These are phyloP conservation scores for Leptobrachium leishanense DNA, from an alignment of 2,113 vertebrate genomes.

Conservation along the genomic window DNA sequence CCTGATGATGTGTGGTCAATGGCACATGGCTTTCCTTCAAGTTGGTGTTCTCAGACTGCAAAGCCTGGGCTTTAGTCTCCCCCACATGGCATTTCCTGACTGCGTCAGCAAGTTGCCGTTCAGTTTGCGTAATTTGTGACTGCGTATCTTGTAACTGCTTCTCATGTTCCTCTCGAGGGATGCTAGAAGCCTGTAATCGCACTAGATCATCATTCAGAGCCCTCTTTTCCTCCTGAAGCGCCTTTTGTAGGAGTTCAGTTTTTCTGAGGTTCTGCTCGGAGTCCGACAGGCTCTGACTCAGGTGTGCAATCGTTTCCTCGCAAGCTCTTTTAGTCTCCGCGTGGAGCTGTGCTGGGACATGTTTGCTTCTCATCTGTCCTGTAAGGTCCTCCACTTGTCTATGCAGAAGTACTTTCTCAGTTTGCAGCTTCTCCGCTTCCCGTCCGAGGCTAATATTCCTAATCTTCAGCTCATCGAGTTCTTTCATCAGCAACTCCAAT, in stretches of 20 bases:
- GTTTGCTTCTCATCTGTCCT: conserved; percentile 76
- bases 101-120: conserved; percentile 70
- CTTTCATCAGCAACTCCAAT: conserved; percentile 68
- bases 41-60: conserved; percentile 68
- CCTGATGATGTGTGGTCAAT: conserved; percentile 71
- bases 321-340: conserved; percentile 78
- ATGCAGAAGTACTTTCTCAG: conserved; percentile 74
- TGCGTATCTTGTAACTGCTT: conserved; percentile 68
- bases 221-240: conserved; percentile 71
- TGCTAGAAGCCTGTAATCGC: conserved; percentile 63
- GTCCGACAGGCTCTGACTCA: conserved; percentile 82
- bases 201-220: conserved; percentile 66
- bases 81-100: conserved; percentile 65
- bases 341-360: conserved; percentile 73
- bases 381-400: conserved; percentile 79
- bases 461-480: conserved; percentile 70
- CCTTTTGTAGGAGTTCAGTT: conserved; percentile 75
- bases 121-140: conserved; percentile 63
- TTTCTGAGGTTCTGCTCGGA: conserved; percentile 70
- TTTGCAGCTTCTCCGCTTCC: conserved; percentile 71
- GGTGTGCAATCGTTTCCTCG: conserved; percentile 68
- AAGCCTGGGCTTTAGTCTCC: conserved; percentile 61
- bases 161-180: conserved; percentile 71
- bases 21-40: conserved; percentile 68
- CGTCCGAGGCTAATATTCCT: conserved; percentile 79